These are phyloP conservation scores for Caenorhabditis becei DNA, from an alignment of 2,888 invertebrate genomes.

Conservation along the genomic window DNA sequence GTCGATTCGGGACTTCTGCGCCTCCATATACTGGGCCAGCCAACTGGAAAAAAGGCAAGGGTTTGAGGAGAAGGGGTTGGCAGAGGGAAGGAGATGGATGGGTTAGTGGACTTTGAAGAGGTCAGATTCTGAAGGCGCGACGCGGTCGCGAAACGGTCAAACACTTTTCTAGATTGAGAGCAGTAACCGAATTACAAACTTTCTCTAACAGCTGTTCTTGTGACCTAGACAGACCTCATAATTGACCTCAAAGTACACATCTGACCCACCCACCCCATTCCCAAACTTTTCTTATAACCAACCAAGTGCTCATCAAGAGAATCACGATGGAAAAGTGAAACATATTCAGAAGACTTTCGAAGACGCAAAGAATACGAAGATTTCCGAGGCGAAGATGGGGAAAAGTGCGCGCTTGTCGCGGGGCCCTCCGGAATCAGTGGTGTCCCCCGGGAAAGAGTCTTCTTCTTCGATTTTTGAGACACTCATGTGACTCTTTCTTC, in stretches of 20 bases:
- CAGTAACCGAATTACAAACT: too few relatives aligned
- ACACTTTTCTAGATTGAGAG: too few relatives aligned
- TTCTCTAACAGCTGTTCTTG: too few relatives aligned
- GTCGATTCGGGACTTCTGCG: conserved; percentile 61
- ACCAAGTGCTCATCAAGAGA: conserved; percentile 26
- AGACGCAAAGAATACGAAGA: not conserved
- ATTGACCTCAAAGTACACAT: too few relatives aligned
- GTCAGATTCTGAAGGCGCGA: not conserved
- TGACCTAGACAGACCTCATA: too few relatives aligned
- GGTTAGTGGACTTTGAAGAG: not conserved
- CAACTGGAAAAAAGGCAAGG: conserved; percentile 44
- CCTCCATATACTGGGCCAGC: conserved; percentile 57
- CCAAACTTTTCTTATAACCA: not conserved
- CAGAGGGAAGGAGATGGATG: not conserved
- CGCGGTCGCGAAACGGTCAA: too few relatives aligned
- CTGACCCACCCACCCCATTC: not conserved
- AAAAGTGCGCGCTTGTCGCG: conserved; percentile 23
- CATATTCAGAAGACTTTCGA: not conserved
- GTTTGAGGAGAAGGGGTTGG: not conserved
- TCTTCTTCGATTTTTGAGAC: conserved; percentile 46
- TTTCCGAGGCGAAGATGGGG: not conserved
- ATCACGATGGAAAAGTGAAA: conserved; percentile 28
- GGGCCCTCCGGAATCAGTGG: not conserved
- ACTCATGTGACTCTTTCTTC: conserved; percentile 44
- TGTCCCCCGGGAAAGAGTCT: conserved; percentile 41